These are phyloP conservation scores for Neodon shergylaensis DNA, from an alignment of 2,113 vertebrate species.

Conservation along the genomic window DNA sequence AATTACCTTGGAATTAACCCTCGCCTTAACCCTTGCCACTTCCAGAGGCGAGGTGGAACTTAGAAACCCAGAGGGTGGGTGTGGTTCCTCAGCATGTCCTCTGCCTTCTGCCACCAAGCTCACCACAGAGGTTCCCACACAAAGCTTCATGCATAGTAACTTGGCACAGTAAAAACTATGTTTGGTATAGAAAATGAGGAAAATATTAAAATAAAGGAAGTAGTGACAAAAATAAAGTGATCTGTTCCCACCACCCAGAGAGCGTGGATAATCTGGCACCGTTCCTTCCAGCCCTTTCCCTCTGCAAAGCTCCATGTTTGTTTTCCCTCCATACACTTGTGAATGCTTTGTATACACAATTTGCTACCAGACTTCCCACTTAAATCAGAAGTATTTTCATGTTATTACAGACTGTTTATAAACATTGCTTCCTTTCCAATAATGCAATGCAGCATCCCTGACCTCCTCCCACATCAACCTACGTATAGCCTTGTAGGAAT, in stretches of 20 bases:
- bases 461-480: background rate
- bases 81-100: background rate
- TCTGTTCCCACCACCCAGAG: conserved; percentile 58
- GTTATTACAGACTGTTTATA: conserved; percentile 55
- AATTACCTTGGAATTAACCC: background rate
- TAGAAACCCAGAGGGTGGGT: too few relatives aligned
- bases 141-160: background rate
- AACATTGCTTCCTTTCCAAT: conserved; percentile 43
- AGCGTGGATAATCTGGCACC: conserved; percentile 64
- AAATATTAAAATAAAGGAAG: conserved; percentile 55
- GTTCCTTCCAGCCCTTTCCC: conserved; percentile 52
- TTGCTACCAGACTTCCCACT: conserved; percentile 72
- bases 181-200: conserved; percentile 56
- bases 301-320: conserved; percentile 53
- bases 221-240: conserved; percentile 68
- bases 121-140: background rate
- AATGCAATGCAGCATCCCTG: background rate
- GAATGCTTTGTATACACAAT: conserved; percentile 67
- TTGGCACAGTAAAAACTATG: conserved; percentile 25
- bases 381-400: conserved; percentile 70
- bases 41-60: background rate
- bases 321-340: conserved; percentile 66
- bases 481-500: background rate
- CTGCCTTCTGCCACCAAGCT: background rate
- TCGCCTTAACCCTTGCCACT: background rate